phyloP scores from a whole-genome alignment of 2,888 invertebrate species.

The Stratiomys singularior region DNA sequence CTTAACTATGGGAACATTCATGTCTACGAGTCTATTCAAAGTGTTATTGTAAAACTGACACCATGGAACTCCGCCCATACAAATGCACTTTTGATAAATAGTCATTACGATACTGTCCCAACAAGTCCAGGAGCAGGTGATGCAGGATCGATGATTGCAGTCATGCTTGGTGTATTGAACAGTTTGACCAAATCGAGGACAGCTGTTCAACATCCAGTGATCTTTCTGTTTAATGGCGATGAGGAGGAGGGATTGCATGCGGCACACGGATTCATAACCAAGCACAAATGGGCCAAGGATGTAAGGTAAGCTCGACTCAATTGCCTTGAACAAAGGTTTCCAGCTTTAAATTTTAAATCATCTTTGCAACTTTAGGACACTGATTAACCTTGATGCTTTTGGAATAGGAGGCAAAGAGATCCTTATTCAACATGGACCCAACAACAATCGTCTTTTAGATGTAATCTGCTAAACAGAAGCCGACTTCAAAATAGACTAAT shows the following conservation, averaged over 20 bases:
- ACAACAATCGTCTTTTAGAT: constrained; percentile 73
- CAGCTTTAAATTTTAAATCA: background rate
- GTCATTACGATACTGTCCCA: constrained; percentile 92
- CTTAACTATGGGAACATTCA: constrained; percentile 60
- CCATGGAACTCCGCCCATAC: constrained; percentile 58
- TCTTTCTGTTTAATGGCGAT: constrained; percentile 76
- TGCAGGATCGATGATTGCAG: constrained; percentile 72
- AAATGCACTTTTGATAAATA: constrained; percentile 76
- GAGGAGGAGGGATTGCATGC: constrained; percentile 76
- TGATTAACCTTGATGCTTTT: constrained; percentile 92
- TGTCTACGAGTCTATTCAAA: constrained; percentile 63
- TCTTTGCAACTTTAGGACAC: constrained; percentile 67
- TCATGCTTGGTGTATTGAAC: constrained; percentile 72
- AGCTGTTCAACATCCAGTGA: constrained; percentile 68
- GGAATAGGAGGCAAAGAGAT: constrained; percentile 92
- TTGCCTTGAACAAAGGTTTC: no score
- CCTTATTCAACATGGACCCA: constrained; percentile 88
- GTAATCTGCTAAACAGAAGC: no score
- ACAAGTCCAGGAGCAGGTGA: constrained; percentile 77
- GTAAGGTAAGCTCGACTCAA: constrained; percentile 68
- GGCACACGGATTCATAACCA: constrained; percentile 75
- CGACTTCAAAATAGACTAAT: background rate
- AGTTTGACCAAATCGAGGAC: constrained; percentile 61
- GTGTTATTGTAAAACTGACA: constrained; percentile 61
- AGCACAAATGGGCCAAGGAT: constrained; percentile 84